These are phyloP conservation scores for Neelides sp. DNA, from an alignment of 1,140 invertebrate species.

Conservation along the genomic window DNA sequence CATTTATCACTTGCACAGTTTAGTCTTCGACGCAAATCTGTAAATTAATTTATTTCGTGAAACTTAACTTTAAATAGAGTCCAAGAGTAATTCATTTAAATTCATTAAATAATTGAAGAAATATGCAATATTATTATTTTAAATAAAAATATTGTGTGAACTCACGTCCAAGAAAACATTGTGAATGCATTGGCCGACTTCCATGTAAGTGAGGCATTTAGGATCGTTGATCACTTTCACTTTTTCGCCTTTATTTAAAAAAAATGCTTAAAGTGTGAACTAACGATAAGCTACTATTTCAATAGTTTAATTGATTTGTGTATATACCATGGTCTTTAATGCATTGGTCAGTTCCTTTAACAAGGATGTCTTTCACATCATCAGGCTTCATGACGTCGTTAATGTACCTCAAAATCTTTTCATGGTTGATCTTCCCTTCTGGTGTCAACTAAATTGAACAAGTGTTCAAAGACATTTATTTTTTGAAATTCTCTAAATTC, in stretches of 20 bases:
- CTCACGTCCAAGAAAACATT: conserved; percentile 27
- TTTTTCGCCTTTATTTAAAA: conserved; percentile 18
- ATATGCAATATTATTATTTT: too few species aligned
- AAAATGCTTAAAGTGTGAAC: neutral
- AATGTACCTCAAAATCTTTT: conserved; percentile 16
- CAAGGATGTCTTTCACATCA: conserved; percentile 7
- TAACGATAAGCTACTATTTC: neutral
- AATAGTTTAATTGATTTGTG: neutral
- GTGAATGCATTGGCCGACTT: conserved; percentile 24
- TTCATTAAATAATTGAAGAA: too few species aligned
- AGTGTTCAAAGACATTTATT: neutral
- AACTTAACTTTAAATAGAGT: too few species aligned
- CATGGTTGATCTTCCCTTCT: conserved; percentile 17
- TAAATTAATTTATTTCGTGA: too few species aligned
- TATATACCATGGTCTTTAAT: conserved; percentile 14
- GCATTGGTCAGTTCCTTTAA: conserved; percentile 16
- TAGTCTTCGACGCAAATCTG: too few species aligned
- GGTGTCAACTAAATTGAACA: conserved; percentile 6
- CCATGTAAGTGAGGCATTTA: conserved; percentile 26
- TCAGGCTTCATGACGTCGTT: conserved; percentile 16
- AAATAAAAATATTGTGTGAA: too few species aligned
- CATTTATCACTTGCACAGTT: too few species aligned
- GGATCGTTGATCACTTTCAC: conserved; percentile 23
- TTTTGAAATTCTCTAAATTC: neutral
- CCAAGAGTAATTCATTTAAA: too few species aligned